Base-by-base conservation (phyloP, 2,888 invertebrate genomes). In the Emmelina monodactyla region DNA sequence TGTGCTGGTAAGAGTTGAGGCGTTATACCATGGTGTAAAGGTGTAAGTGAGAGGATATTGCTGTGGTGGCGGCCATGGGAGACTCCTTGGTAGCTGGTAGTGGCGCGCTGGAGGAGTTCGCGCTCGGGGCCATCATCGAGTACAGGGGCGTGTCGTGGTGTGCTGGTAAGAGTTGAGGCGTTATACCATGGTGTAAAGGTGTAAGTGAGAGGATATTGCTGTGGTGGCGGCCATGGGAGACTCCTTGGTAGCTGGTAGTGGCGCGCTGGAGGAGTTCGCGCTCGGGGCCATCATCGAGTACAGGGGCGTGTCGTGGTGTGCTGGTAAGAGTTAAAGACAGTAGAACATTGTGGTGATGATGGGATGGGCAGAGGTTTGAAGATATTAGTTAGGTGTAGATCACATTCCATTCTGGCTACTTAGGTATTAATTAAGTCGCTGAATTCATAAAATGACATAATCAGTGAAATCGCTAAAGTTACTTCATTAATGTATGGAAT, bases 61-160 rank as follows among this genome's bases (percentile, higher is more conserved):
- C 88, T 45, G 85, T 89, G 22, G 82, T 89, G 10, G 89, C 84
- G 0, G 88, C 88, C 0, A 82, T 89, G 44, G 89, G 89, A 1
- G 89, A 89, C 59, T 88, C 88, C 1, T 57, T 89, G 43, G 84
- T 88, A 1, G 88, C 89, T 1, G 89, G 86, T 22, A 89, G 86
- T 46, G 89, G 89, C 1, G 89, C 89, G 0, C 58, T 88, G 44
- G 88, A 88, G 43, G 87, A 88, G 56, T 88, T 80, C 51, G 88
- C 89, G 1, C 62, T 88, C 2, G 88, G 89, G 2, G 87, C 88
- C 1, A 84, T 89, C 50, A 85, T 89, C 41, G 89, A 89, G 56
- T 85, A 88, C 42, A 67, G 89, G 33, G 89, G 89, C 1, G 86
- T 89, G 1, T 89, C 88, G 9, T 89, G 88, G 88, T 88, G 87